Percentiles rank a stretch among this genome's conserved stretches.
phyloP scores from a whole-genome alignment of 2,888 invertebrate genomes.

The Chaitophorus viminalis region DNA sequence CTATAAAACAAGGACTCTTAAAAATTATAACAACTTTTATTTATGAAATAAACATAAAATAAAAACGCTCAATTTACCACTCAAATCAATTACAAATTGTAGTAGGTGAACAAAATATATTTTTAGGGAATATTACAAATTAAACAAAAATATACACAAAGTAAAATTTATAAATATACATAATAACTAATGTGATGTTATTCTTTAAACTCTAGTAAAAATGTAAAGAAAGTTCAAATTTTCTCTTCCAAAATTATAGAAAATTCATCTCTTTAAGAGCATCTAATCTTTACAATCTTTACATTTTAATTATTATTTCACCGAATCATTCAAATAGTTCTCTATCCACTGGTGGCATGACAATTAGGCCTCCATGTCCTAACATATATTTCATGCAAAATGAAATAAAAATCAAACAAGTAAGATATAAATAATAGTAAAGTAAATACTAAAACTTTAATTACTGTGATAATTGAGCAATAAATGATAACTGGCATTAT shows the following conservation, averaged over 20 bases:
- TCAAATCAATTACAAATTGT: not conserved
- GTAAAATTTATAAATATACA: not conserved
- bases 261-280: constrained; percentile 15
- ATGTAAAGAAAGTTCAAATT: not conserved
- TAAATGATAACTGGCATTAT: constrained; percentile 53
- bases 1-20: constrained; percentile 37
- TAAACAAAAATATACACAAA: not conserved
- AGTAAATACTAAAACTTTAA: constrained; percentile 40
- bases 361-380: not conserved
- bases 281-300: not conserved
- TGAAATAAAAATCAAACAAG: constrained; percentile 24
- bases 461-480: constrained; percentile 60
- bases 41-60: constrained; percentile 37
- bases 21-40: constrained; percentile 39
- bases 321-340: not conserved
- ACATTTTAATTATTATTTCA: not conserved
- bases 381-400: constrained; percentile 8
- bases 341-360: not conserved
- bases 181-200: constrained; percentile 1
- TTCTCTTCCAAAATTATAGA: not conserved
- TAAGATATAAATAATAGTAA: constrained; percentile 37
- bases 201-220: not conserved
- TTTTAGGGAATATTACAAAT: not conserved
- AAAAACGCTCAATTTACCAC: constrained; percentile 8
- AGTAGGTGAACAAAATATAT: not conserved